Conservation (phyloP, 2,113 vertebrate genomes). For the Stigmatopora argus region DNA sequence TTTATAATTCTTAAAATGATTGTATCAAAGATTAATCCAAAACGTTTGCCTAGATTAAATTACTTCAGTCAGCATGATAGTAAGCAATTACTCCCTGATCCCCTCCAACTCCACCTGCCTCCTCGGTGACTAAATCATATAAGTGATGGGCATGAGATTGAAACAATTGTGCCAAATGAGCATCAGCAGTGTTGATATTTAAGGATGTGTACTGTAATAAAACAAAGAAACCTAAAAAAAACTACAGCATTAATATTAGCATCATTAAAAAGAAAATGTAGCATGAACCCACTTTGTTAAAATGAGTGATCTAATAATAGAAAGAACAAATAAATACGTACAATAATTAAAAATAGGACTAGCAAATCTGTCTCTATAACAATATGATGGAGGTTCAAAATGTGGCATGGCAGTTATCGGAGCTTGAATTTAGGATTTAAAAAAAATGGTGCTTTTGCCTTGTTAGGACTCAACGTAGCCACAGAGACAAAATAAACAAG, state of each 20-base stretch:
- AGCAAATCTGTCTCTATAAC: not conserved
- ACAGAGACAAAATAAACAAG: slow-evolving; percentile 99
- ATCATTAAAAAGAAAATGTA: not conserved
- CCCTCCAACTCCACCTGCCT: not conserved
- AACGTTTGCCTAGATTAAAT: not conserved
- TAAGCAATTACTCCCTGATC: not conserved
- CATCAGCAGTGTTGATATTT: slow-evolving; percentile 16
- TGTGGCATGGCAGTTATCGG: slow-evolving; percentile 80
- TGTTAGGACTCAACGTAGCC: slow-evolving; percentile 96
- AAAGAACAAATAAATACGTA: not conserved
- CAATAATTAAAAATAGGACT: not conserved
- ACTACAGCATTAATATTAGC: slow-evolving; percentile 1
- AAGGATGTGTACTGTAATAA: not conserved
- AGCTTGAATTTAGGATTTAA: slow-evolving; percentile 33
- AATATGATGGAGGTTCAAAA: slow-evolving; percentile 31
- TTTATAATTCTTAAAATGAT: not conserved
- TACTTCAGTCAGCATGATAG: not conserved
- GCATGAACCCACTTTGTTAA: not conserved
- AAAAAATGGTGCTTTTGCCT: slow-evolving; percentile 18
- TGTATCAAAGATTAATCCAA: not conserved
- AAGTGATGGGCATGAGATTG: not conserved
- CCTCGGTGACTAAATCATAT: not conserved
- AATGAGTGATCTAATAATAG: not conserved
- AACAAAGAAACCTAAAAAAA: not conserved
- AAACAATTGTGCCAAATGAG: not conserved